Base-by-base conservation (phyloP, 2,797 vertebrate species). In the Pogoniulus pusillus region DNA sequence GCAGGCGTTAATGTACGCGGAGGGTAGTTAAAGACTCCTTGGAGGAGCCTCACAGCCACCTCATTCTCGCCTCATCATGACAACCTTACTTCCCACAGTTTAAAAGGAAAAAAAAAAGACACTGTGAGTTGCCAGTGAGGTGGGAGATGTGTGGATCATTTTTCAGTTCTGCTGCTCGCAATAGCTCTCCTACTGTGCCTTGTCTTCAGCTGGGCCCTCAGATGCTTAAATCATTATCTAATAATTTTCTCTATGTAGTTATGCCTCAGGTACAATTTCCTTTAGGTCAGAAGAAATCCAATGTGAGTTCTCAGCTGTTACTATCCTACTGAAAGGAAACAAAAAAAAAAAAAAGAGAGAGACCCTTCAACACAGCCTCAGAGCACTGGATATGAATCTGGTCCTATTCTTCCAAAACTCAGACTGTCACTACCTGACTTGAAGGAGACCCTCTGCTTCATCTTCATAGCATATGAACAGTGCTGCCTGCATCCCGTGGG, bases 1-100 rank as follows among this genome's bases (percentile, higher is more conserved):
- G 92, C 93, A 95, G 95, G 93, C 78, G 11, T 87, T 96, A 94
- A 94, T 96, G 93, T 77, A 84, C 79, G 73, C 78, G 74, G 62
- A 89, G 75, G 85, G 64, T 90, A 85, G 85, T 89, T 92, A 79
- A 95, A 87, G 94, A 66, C 85, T 89, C 85, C 89, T 93, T 96
- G 53, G 86, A 85, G 81, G 94, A 96, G 96, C 70, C 74, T 87
- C 60, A 53, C 60, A 87, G 74, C 79, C 71, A 81, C 63, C 70
- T 69, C 78, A 64, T 82, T 90, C 84, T 93, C 17, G 2, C 76
- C 83, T 93, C 83, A 85, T 93, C 93, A 94, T 0, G 71, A 95
- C 94, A 94, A 29, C 74, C 60, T 95, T 74, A 34, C 89, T 92
- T 95, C 91, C 93, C 84, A 93, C 78, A 22, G 37, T 53, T 75